Evolutionary conservation across 2,888 invertebrate species (phyloP).

Genomic region (Drosophila macrothrix): DNA sequence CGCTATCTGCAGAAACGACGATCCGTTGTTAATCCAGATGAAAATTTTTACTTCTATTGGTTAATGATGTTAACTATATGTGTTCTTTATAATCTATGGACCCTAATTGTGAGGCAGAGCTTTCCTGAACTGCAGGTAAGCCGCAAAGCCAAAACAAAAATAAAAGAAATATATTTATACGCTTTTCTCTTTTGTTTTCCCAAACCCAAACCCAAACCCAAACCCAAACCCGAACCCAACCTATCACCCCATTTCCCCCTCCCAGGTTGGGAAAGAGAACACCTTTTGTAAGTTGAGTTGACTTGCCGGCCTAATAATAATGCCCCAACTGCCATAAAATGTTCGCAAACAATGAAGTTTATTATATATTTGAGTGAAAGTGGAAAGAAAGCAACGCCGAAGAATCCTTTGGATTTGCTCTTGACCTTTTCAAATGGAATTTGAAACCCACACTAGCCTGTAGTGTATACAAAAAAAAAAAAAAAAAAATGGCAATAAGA

Average conservation of each 20-base stretch:
- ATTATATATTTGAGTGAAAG: constrained; percentile 45
- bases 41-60: constrained; percentile 98
- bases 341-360: constrained; percentile 59
- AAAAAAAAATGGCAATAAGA: not conserved
- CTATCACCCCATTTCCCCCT: not conserved
- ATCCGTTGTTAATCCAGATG: constrained; percentile 96
- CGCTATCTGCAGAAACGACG: constrained; percentile 90
- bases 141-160: constrained; percentile 2
- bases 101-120: constrained; percentile 96
- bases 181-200: constrained; percentile 1
- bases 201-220: not conserved
- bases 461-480: not conserved
- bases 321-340: constrained; percentile 53
- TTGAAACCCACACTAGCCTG: constrained; percentile 14
- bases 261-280: constrained; percentile 27
- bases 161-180: not conserved
- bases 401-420: constrained; percentile 22
- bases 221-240: too few species aligned
- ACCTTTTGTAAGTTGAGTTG: constrained; percentile 61
- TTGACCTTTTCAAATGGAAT: constrained; percentile 23
- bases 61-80: constrained; percentile 94
- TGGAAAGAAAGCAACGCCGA: constrained; percentile 15
- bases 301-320: constrained; percentile 56
- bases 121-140: constrained; percentile 94
- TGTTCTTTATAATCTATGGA: constrained; percentile 98